Evolutionary conservation across 2,113 vertebrate genomes (phyloP), one percentile per base, ranked within the genome.

Genomic region (Copsychus sechellarum): DNA sequence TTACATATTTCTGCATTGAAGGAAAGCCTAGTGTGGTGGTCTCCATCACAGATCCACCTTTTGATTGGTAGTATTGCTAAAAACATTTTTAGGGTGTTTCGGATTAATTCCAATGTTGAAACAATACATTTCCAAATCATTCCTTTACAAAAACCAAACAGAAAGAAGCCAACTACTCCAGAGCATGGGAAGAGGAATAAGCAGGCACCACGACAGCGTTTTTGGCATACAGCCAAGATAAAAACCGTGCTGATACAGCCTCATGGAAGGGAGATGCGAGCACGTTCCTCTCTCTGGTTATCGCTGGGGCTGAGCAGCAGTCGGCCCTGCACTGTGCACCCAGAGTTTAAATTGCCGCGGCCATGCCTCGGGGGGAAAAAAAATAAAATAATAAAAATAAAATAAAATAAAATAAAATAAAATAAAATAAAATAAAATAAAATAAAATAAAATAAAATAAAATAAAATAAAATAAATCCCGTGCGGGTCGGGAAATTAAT

Each of bases 291-390:
- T 64, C 42, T 61, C 42, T 11, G 70, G 26, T 89, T 65, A 91
- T 33, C 53, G 86, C 96, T 65, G 81, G 78, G 90, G 72, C 93
- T 51, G 92, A 97, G 93, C 24, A 83, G 58, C 90, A 17, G 61
- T 6, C 86, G 66, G 88, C 91, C 93, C 94, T 85, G 86, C 69
- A 87, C 95, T 50, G 45, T 24, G 48, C 42, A 61, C 90, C n/a
- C 45, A 71, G 79, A 94, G 88, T 70, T 97, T 94, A 60, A 91
- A 90, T 85, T 92, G 34, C 81, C 8, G 21, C 45, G 58, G 93
- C 86, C 92, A 60, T 50, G 89, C 80, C 91, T 86, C 54, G 64
- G 73, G 4, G 12, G 2, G 9, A 22, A 48, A 10, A 24, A 24
- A 25, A 25, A 14, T 24, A 48, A 47, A 47, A 23, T 47, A 47